Evolutionary conservation across 1,140 invertebrate species (phyloP).

Genomic region (Mactra quadrangularis): DNA sequence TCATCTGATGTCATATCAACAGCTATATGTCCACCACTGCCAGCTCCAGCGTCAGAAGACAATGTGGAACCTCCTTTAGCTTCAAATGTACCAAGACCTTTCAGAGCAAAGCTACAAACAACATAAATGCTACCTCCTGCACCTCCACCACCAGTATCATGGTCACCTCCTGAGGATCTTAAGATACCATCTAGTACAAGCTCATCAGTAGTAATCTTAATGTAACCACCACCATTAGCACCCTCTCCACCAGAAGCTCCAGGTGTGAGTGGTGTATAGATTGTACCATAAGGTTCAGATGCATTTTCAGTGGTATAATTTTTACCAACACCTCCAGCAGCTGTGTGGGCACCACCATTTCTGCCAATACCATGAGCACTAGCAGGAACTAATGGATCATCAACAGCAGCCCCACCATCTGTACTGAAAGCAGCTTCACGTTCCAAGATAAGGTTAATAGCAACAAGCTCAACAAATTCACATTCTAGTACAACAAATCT

Average conservation of each 20-base stretch:
- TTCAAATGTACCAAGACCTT: constrained; percentile 71
- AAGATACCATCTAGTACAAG: constrained; percentile 72
- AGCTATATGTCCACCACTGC: constrained; percentile 77
- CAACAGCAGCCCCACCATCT: constrained; percentile 57
- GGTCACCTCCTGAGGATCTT: constrained; percentile 65
- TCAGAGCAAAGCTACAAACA: constrained; percentile 62
- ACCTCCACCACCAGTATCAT: constrained; percentile 69
- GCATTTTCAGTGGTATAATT: constrained; percentile 47
- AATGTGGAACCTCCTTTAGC: constrained; percentile 69
- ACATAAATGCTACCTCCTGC: constrained; percentile 76
- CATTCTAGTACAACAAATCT: constrained; percentile 67
- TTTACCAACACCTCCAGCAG: constrained; percentile 69
- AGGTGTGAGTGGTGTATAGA: constrained; percentile 65
- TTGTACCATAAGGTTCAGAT: constrained; percentile 70
- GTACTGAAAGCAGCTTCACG: constrained; percentile 70
- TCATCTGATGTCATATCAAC: constrained; percentile 63
- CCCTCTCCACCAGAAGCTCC: constrained; percentile 71
- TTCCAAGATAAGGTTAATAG: constrained; percentile 69
- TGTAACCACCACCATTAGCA: constrained; percentile 70
- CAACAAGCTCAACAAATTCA: constrained; percentile 68
- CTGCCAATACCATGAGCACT: constrained; percentile 57
- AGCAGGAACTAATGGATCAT: constrained; percentile 55
- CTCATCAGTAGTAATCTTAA: constrained; percentile 66
- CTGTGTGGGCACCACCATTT: constrained; percentile 74
- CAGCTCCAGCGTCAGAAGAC: constrained; percentile 65